A percentile compares a stretch with the other conserved stretches of the same genome.
phyloP scores from a whole-genome alignment of 2,888 invertebrate species.

The Rhagonycha lutea region DNA sequence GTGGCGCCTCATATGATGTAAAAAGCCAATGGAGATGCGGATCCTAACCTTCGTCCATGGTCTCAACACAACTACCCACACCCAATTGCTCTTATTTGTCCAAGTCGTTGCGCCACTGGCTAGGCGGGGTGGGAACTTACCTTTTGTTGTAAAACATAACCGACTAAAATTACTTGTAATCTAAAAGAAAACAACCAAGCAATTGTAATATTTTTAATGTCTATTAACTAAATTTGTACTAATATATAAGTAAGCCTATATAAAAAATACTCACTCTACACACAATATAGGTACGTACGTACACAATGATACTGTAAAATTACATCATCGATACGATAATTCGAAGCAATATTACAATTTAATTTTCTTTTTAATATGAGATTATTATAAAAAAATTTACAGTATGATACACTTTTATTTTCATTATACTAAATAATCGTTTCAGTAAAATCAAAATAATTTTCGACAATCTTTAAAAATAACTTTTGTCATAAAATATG shows the following conservation, averaged over 20 bases:
- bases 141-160: too few species aligned
- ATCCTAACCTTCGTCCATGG: too few species aligned
- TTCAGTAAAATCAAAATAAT: neutral
- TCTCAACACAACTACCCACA: too few species aligned
- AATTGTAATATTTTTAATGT: slow-evolving; percentile 6
- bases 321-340: slow-evolving; percentile 5
- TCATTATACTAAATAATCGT: neutral
- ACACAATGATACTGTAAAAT: slow-evolving; percentile 32
- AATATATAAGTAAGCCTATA: slow-evolving; percentile 56
- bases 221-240: slow-evolving; percentile 52
- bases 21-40: too few species aligned
- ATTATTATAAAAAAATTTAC: slow-evolving; percentile 18
- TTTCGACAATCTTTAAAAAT: neutral
- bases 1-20: too few species aligned
- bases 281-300: slow-evolving; percentile 47
- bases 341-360: slow-evolving; percentile 6
- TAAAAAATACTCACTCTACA: slow-evolving; percentile 57
- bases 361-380: neutral
- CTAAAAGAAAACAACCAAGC: neutral
- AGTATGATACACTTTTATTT: slow-evolving; percentile 14
- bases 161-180: neutral
- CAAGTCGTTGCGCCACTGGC: too few species aligned
- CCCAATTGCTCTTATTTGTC: too few species aligned
- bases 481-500: neutral
- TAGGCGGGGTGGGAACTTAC: too few species aligned